Evolutionary conservation across 2,797 vertebrate species (phyloP), one percentile per base, ranked within the genome.

Genomic region (Diceros bicornis): DNA sequence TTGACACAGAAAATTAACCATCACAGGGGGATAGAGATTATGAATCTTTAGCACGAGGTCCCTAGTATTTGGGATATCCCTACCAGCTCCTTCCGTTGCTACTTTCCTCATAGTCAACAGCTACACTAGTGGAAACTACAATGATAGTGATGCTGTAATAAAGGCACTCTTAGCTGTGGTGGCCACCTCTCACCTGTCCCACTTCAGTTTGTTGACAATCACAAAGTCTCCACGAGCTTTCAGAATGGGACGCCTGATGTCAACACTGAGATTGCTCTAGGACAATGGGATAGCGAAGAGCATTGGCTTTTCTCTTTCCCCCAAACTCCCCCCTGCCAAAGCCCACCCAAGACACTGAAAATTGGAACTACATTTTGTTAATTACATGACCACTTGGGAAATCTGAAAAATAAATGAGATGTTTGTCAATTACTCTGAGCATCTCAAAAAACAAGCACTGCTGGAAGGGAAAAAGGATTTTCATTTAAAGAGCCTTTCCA

Each of bases 401-500:
- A 92, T 79, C 57, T 62, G 27, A 29, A 82, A 72, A 55, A 69
- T 75, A 72, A 66, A 81, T 27, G 14, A 72, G 34, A 61, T 55
- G 7, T 82, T 81, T 84, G 5, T 94, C 79, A 87, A 66, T 25
- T 71, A 59, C 14, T 37, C 25, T 66, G 29, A 55, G 29, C n/a
- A 91, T 83, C 57, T 94, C 34, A 57, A 91, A 87, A 64, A 69
- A 34, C n/a, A 85, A 78, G 2, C 37, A 47, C 20, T 55, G 20
- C 5, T 37, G 21, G n/a, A 75, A 29, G 52, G 4, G 7, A 3
- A 64, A 41, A 75, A 21, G 18, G 9, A 20, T 23, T 32, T 47
- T 69, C 29, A 82, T 89, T 93, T 37, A 79, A 89, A 89, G 13
- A 81, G 20, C 12, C 34, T 75, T 95, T 86, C 21, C 14, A 75